Base-by-base conservation (phyloP, 37 sponge, comb jelly and placozoan genomes). In the Tethya wilhelma region DNA sequence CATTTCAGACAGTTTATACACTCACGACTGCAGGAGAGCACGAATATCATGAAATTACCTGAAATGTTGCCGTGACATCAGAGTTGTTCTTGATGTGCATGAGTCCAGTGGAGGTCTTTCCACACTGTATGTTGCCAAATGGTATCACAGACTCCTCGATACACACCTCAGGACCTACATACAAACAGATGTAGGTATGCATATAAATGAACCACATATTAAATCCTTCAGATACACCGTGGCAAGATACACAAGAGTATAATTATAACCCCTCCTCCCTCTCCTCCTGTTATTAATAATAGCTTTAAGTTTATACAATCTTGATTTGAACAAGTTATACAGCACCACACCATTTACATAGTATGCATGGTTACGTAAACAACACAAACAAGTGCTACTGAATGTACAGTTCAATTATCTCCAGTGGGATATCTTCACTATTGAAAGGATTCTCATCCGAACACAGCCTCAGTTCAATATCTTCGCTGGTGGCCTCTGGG, bases 41-140 rank as follows among this genome's bases (percentile, higher is more conserved):
- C 8, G 23, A 26, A 60, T 7, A 63, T 6, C 53, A 81, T 22
- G 23, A 22, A 0, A 45, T 73, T 71, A 91, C 92, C 78, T 95
- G 92, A 64, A 79, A 95, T 5, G 76, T 38, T 8, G 90, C 70
- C 37, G 77, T 53, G 0, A 86, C 78, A 68, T 59, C 56, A 32
- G 96, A 95, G 19, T 86, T 26, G 69, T 95, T 95, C 46, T 56
- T 82, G 31, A 96, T 77, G 68, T 77, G 83, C 31, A 96, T 23
- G 28, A 73, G 55, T 40, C 62, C 80, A 62, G 69, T 66, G 43
- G 80, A 22, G 22, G 70, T 36, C 30, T 74, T 69, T 19, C 90
- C 90, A 91, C 86, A 74, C 58, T 75, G 75, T 43, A 91, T 62
- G 56, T 77, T 91, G 34, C 87, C 92, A 82, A 95, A 95, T 62